Base-by-base conservation (phyloP, 2,797 vertebrate species). In the Scleropages formosus region DNA sequence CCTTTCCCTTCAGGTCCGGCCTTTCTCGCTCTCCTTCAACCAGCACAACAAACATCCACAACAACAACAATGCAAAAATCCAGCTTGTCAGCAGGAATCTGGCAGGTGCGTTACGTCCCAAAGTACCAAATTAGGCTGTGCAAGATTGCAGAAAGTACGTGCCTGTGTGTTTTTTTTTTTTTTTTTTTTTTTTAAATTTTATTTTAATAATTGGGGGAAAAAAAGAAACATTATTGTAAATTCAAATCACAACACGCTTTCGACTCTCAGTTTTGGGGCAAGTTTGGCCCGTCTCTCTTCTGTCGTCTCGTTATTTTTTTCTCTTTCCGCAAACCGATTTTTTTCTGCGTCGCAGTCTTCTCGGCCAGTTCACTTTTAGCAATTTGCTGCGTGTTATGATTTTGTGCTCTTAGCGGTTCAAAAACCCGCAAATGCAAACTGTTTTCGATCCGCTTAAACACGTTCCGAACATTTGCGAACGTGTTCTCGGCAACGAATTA, bases 61-160 rank as follows among this genome's bases (percentile, higher is more conserved):
- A 79, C 75, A 78, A 73, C 74, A 73, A 67, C 63, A 44, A 84
- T 87, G 68, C 58, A 91, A 91, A 95, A 95, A 94, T 91, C 88
- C 87, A 84, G 84, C 84, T 89, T 85, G 94, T 98, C 96, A 97
- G 95, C 95, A 95, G 86, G 77, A 88, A 91, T 85, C 87, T 93
- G 94, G 94, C 96, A 97, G 95, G 96, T 95, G 96, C 87, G 93
- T 91, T 93, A 90, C 92, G 93, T 95, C 94, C 93, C 92, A 85
- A 84, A 93, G 92, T 92, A 92, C 90, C 94, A 90, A 93, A 93
- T 94, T 91, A 94, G 87, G 92, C 92, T 90, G 88, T 91, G 92
- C 90, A 87, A 93, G 89, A 92, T 93, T 87, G 89, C 92, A 91
- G 86, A 90, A 93, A 90, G 72, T 12, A 80, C 84, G 53, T 56